Conservation (phyloP, 1,140 invertebrate species). For the Eciton burchellii region DNA sequence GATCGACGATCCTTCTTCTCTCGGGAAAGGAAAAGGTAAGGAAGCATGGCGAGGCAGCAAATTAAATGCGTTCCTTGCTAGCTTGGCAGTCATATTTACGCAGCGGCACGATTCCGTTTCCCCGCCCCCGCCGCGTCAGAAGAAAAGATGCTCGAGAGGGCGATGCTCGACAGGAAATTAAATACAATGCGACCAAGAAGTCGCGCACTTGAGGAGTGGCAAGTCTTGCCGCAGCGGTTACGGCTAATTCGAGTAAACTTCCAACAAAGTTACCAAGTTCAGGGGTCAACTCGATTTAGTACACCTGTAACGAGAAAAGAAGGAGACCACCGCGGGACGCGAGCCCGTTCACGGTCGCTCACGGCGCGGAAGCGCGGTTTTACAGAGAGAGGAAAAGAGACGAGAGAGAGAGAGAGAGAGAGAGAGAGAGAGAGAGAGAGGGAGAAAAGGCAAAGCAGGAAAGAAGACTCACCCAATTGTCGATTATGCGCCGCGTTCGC, state of each 20-base stretch:
- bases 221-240: constrained; percentile 65
- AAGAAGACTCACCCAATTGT: neutral
- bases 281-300: constrained; percentile 72
- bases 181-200: constrained; percentile 54
- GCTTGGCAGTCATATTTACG: constrained; percentile 45
- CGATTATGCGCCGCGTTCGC: neutral
- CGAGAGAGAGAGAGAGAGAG: neutral
- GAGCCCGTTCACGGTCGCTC: constrained; percentile 43
- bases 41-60: constrained; percentile 43
- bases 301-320: constrained; percentile 63
- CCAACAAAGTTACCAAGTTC: constrained; percentile 72
- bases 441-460: neutral
- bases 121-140: neutral
- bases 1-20: no score
- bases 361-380: constrained; percentile 11
- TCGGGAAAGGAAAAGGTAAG: no score
- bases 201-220: constrained; percentile 52
- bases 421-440: neutral
- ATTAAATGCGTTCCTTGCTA: constrained; percentile 60
- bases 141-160: neutral
- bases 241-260: constrained; percentile 67
- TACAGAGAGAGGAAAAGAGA: neutral
- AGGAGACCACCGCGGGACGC: constrained; percentile 49
- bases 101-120: neutral
- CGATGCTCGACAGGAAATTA: constrained; percentile 65